Percentiles rank a stretch among this genome's conserved stretches.
Conservation (phyloP, 2,797 vertebrate species). For the Pristis pectinata region DNA sequence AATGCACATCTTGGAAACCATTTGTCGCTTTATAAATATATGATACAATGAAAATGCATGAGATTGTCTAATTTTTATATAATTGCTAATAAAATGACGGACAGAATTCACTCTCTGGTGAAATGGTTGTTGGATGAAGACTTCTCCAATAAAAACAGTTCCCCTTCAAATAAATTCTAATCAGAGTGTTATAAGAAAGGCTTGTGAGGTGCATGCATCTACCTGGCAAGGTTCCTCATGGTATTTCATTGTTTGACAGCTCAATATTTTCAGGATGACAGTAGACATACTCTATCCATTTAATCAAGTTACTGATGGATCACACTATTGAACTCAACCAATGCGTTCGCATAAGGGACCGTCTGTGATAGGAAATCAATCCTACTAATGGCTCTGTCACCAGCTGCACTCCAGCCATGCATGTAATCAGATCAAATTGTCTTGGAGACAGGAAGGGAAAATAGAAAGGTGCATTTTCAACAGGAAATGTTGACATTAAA, state of each 20-base stretch:
- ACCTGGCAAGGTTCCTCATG: not conserved
- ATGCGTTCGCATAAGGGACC: not conserved
- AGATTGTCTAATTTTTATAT: not conserved
- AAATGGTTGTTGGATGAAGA: not conserved
- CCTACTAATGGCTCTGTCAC: conserved; percentile 24
- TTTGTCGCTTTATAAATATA: not conserved
- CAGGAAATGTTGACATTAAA: not conserved
- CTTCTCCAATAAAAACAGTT: not conserved
- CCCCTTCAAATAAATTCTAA: not conserved
- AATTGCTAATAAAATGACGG: not conserved
- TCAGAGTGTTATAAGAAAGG: not conserved
- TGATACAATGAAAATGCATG: not conserved
- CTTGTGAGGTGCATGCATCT: not conserved
- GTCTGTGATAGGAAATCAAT: conserved; percentile 24
- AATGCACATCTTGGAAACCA: not conserved
- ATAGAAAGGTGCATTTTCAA: not conserved
- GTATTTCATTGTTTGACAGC: not conserved
- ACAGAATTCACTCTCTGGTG: not conserved
- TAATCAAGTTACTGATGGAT: conserved; percentile 33
- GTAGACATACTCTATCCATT: conserved; percentile 8
- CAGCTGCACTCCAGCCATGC: conserved; percentile 18
- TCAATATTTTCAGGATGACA: conserved; percentile 25
- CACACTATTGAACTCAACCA: not conserved
- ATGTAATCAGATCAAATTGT: conserved; percentile 35
- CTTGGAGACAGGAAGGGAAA: not conserved